phyloP scores from a whole-genome alignment of 1,140 invertebrate species.

The Scylla paramamosain region DNA sequence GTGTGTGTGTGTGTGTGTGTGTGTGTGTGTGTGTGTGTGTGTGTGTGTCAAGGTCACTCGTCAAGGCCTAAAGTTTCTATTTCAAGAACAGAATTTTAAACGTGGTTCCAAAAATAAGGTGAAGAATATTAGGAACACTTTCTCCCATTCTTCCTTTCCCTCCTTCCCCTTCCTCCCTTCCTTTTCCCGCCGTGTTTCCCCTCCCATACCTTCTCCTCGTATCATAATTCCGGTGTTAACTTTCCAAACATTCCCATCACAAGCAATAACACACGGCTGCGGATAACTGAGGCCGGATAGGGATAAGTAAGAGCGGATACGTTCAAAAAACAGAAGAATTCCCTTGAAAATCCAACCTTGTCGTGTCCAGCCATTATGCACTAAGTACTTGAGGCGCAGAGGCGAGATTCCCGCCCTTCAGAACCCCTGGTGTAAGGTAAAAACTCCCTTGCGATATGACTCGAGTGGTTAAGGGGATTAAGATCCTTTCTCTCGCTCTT shows the following conservation, averaged over 20 bases:
- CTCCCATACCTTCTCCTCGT: not conserved
- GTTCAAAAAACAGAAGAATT: not conserved
- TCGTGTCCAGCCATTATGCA: conserved; percentile 68
- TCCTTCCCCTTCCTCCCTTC: not conserved
- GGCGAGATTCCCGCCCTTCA: conserved; percentile 45
- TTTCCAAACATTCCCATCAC: not conserved
- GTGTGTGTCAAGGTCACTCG: not conserved
- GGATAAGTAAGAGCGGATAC: not conserved
- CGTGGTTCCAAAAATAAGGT: not conserved
- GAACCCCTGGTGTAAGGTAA: conserved; percentile 60
- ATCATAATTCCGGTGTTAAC: not conserved
- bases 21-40: not conserved
- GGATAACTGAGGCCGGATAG: too few species aligned
- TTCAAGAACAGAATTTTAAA: not conserved
- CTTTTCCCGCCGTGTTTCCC: not conserved
- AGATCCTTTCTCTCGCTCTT: conserved; percentile 48
- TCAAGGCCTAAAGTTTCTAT: not conserved
- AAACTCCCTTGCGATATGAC: conserved; percentile 67
- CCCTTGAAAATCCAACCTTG: conserved; percentile 27
- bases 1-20: conserved; percentile 11
- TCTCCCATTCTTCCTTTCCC: not conserved
- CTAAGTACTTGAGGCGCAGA: conserved; percentile 58
- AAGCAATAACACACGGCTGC: too few species aligned
- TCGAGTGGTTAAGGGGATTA: conserved; percentile 71
- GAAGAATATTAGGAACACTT: not conserved